Conservation (phyloP, 2,113 vertebrate species). For the Tetrao urogallus region DNA sequence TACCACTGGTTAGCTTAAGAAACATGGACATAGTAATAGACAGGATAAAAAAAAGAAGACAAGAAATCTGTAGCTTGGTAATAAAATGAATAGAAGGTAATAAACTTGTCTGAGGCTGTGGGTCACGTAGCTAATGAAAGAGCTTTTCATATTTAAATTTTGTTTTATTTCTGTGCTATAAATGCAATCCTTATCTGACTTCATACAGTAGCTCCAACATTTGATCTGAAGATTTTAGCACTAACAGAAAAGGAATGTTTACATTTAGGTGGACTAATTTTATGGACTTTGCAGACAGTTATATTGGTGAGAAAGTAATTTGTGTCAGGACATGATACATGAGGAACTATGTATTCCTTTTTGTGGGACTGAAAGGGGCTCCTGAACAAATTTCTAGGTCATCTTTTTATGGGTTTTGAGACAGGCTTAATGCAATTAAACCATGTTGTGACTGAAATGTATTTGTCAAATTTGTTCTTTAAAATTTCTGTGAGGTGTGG, state of each 20-base stretch:
- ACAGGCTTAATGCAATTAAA: background rate
- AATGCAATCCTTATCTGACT: background rate
- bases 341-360: background rate
- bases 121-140: background rate
- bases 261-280: background rate
- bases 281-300: conserved; percentile 1
- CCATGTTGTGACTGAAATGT: background rate
- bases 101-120: background rate
- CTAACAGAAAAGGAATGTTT: background rate
- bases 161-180: background rate
- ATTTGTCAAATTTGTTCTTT: background rate
- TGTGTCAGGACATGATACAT: background rate
- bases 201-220: background rate
- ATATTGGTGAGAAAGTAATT: background rate
- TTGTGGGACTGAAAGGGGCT: background rate
- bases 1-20: background rate
- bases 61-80: background rate
- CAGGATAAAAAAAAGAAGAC: background rate
- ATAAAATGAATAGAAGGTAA: background rate
- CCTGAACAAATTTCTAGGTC: background rate
- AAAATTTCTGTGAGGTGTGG: background rate
- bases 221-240: background rate
- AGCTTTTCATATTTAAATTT: background rate
- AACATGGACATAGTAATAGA: background rate
- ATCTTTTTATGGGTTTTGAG: background rate